Base-by-base conservation (phyloP, 2,113 vertebrate species). In the Thamnophis sirtalis region DNA sequence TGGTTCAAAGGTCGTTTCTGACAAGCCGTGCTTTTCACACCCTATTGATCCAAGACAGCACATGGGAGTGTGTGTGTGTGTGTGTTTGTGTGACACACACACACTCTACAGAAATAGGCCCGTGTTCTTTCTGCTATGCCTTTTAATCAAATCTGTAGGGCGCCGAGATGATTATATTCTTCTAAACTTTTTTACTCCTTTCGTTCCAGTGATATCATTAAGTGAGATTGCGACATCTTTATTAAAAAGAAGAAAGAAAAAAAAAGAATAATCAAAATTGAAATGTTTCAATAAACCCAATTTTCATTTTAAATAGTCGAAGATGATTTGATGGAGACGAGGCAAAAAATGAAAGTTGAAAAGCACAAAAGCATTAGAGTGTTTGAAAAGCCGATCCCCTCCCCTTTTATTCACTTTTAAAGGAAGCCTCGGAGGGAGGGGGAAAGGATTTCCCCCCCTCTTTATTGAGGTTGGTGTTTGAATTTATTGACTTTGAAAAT, bases 281-380 rank as follows among this genome's bases (percentile, higher is more conserved):
- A 95, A 97, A 96, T 96, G 92, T 96, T 96, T 96, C 94, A 96
- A 94, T 95, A 96, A 96, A 95, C 92, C 21, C 58, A 95, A 93
- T 95, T 97, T 96, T 96, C 95, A 91, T 93, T 95, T 95, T 94
- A 95, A 95, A 93, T 54, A 94, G 84, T 73, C 95, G 96, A 96
- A 94, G 95, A 93, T 94, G 94, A 96, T 92, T 94, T 33, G 91
- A 92, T 0, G 51, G 50, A 96, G 93, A 96, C 91, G 96, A 96
- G 96, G 93, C 90, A 96, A 97, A 97, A 96, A 95, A n/a, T 7
- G 24, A 93, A 92, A 97, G 95, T 96, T 96, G 60, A 92, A 85
- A 95, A 94, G 91, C 92, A 95, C 89, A 94, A 94, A 22, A 51
- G 91, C 68, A 91, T 89, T 93, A 93, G 50, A 93, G 38, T 88